Evolutionary conservation across 2,888 invertebrate genomes (phyloP), one percentile per base, ranked within the genome.

Genomic region (Oegoconia quadripuncta): DNA sequence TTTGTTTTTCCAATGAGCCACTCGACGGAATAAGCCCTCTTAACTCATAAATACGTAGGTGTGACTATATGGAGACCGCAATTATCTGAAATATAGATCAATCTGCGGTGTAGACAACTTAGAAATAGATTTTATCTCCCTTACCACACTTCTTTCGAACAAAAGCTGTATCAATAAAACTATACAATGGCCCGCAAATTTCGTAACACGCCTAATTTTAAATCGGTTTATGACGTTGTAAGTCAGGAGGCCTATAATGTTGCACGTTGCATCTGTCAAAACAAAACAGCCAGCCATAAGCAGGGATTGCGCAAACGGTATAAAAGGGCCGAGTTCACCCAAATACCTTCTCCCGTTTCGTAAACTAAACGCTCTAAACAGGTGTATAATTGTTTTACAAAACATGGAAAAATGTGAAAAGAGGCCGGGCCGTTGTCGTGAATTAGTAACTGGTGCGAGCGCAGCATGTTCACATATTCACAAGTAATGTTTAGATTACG

Each of bases 361-460:
- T 50, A 49, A 55, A 63, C 59, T 59, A 49, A 41, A 42, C 42
- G 48, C 48, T 63, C 78, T 78, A 81, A 81, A n/a, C n/a, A n/a
- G 71, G 55, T 64, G 51, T 65, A 64, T 80, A 80, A 80, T 78
- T 78, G 77, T 60, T 73, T 66, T 53, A 45, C 66, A 59, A 74
- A 74, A 81, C 72, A 76, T 41, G 50, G 39, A 48, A 50, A 46
- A 50, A 51, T 51, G 50, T 53, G 41, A 38, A 27, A 27, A 27
- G 27, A 13, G 27, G 27, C 13, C 27, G 27, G 1, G 25, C 25
- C 25, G 12, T n/a, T 27, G 13, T 12, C 27, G 27, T 27, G 13
- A 27, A 23, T 33, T 33, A 33, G 33, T 33, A 11, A 11, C 25
- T 23, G 25, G 33, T 15, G 17, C 33, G 12, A 23, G 3, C 26